Evolutionary conservation across 2,888 invertebrate genomes (phyloP).

Genomic region (Cantharis nigra): DNA sequence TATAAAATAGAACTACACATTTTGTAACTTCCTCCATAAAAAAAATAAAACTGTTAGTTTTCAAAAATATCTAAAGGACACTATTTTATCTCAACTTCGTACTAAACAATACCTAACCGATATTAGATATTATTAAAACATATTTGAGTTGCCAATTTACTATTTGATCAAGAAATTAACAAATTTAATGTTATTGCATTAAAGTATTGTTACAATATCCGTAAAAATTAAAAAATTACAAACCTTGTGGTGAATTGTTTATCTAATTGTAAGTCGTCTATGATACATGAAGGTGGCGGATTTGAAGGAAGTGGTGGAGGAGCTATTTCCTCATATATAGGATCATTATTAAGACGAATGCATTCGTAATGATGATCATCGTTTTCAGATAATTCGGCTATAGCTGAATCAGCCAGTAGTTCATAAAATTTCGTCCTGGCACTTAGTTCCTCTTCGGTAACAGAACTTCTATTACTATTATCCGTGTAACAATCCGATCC

Average conservation of each 20-base stretch:
- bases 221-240: slow-evolving; percentile 6
- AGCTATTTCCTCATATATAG: slow-evolving; percentile 80
- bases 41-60: background rate
- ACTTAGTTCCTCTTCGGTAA: slow-evolving; percentile 65
- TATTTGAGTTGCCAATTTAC: background rate
- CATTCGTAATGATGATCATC: slow-evolving; percentile 77
- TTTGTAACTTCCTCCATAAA: background rate
- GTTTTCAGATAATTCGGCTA: slow-evolving; percentile 69
- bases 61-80: background rate
- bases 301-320: slow-evolving; percentile 80
- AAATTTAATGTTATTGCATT: background rate
- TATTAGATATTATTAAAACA: too few relatives aligned
- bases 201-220: background rate
- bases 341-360: slow-evolving; percentile 68
- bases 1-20: background rate
- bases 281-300: slow-evolving; percentile 72
- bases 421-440: slow-evolving; percentile 76
- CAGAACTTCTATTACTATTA: slow-evolving; percentile 54
- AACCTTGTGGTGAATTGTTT: slow-evolving; percentile 68
- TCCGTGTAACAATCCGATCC: slow-evolving; percentile 77
- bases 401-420: slow-evolving; percentile 70
- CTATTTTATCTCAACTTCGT: background rate
- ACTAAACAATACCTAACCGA: too few relatives aligned
- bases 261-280: slow-evolving; percentile 69
- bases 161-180: background rate